These are phyloP conservation scores for Caenorhabditis uteleia DNA, from an alignment of 2,888 invertebrate species.

Conservation along the genomic window DNA sequence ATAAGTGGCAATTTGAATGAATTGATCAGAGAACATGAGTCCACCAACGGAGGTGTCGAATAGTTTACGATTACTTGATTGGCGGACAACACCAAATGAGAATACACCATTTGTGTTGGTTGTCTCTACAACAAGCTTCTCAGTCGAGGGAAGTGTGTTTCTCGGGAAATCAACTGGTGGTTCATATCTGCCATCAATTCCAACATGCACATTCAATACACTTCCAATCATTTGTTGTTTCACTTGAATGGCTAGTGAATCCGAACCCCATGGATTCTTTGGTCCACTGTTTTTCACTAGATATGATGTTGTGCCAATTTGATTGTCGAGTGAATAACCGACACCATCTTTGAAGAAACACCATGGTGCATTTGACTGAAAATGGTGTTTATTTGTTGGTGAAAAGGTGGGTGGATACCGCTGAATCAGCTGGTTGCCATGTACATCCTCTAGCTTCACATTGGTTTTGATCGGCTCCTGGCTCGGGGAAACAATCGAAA, in stretches of 20 bases:
- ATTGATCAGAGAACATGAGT: conserved; percentile 64
- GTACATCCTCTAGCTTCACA: conserved; percentile 59
- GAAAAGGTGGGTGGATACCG: conserved; percentile 5
- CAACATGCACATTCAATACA: conserved; percentile 52
- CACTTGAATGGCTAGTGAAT: conserved; percentile 40
- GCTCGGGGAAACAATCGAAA: conserved; percentile 60
- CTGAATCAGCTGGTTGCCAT: conserved; percentile 40
- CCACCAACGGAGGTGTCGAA: conserved; percentile 66
- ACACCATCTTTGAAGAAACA: conserved; percentile 54
- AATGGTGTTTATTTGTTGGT: conserved; percentile 1
- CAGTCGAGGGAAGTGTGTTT: conserved; percentile 22
- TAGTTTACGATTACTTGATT: conserved; percentile 41
- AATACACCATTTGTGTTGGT: conserved; percentile 38
- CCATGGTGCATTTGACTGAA: conserved; percentile 46
- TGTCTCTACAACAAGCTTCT: conserved; percentile 36
- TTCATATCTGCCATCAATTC: conserved; percentile 49
- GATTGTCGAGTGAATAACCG: conserved; percentile 48
- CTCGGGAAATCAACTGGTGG: conserved; percentile 54
- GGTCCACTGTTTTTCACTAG: conserved; percentile 43
- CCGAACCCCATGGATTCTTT: conserved; percentile 56
- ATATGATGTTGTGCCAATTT: conserved; percentile 23
- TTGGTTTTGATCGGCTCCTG: conserved; percentile 38
- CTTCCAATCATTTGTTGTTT: conserved; percentile 42
- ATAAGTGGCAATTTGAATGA: conserved; percentile 65
- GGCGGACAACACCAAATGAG: conserved; percentile 53